A percentile compares a stretch with the other conserved stretches of the same genome.
Conservation (phyloP, 1,140 invertebrate genomes). For the Anoplolepis gracilipes region DNA sequence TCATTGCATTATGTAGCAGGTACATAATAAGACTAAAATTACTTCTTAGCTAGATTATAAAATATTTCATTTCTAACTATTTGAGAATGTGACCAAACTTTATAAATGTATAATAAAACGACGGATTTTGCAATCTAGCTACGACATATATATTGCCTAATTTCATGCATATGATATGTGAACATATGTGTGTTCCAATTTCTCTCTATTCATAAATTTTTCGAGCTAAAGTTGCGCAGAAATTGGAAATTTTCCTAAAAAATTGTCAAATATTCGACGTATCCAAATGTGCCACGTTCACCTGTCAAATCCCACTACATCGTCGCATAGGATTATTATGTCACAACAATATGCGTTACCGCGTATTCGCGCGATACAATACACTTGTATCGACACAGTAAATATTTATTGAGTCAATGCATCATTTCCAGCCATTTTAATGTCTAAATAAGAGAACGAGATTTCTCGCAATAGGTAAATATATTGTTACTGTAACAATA, state of each 20-base stretch:
- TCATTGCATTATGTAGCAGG: too few relatives aligned
- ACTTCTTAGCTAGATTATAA: too few relatives aligned
- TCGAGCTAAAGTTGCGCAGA: neutral
- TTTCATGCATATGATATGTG: neutral
- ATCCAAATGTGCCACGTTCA: neutral
- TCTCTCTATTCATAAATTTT: neutral
- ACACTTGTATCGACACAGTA: constrained; percentile 14
- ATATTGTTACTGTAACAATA: constrained; percentile 15
- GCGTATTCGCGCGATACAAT: neutral
- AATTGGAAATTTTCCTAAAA: constrained; percentile 7
- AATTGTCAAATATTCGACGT: neutral
- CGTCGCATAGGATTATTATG: constrained; percentile 3
- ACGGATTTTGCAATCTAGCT: too few relatives aligned
- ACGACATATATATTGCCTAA: too few relatives aligned
- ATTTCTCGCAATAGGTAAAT: constrained; percentile 8
- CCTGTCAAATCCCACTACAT: neutral
- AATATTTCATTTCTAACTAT: too few relatives aligned
- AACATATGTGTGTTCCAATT: constrained; percentile 10
- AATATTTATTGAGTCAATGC: constrained; percentile 43
- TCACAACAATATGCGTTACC: constrained; percentile 11
- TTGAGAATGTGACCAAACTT: too few relatives aligned
- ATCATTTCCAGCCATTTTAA: neutral
- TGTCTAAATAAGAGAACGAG: constrained; percentile 1
- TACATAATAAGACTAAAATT: too few relatives aligned
- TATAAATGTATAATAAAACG: too few relatives aligned